A percentile compares a stretch with the other conserved stretches of the same genome.
These are phyloP conservation scores for Tiliacea aurago DNA, from an alignment of 2,888 invertebrate species.

Conservation along the genomic window DNA sequence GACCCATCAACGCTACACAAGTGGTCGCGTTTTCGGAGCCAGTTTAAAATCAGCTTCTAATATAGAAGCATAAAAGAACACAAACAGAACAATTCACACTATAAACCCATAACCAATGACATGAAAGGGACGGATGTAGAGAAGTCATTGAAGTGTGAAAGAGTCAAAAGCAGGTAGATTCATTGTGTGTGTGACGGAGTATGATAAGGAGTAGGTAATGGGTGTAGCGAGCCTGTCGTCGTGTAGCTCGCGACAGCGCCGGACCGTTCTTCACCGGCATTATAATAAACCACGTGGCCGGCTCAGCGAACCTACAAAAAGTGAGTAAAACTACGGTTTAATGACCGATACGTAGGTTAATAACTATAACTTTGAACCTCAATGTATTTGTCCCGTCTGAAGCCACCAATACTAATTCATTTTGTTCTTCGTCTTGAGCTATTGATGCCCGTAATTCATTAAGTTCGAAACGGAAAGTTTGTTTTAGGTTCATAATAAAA, in stretches of 20 bases:
- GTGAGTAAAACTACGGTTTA: slow-evolving; percentile 77
- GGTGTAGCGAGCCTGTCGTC: slow-evolving; percentile 82
- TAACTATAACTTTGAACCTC: slow-evolving; percentile 38
- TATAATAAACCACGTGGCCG: slow-evolving; percentile 84
- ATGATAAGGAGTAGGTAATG: slow-evolving; percentile 71
- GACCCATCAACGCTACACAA: slow-evolving; percentile 15
- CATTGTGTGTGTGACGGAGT: slow-evolving; percentile 66
- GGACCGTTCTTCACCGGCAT: slow-evolving; percentile 75
- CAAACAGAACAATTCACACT: slow-evolving; percentile 56
- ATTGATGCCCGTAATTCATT: slow-evolving; percentile 7
- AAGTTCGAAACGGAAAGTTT: slow-evolving; percentile 24
- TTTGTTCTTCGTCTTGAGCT: slow-evolving; percentile 10
- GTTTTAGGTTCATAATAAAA: slow-evolving; percentile 22
- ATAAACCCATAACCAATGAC: slow-evolving; percentile 60
- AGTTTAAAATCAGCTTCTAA: slow-evolving; percentile 39
- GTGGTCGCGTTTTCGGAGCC: slow-evolving; percentile 33
- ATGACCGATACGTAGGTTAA: slow-evolving; percentile 54
- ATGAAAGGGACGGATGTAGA: slow-evolving; percentile 63
- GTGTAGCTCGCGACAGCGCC: slow-evolving; percentile 82
- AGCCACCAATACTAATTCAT: slow-evolving; percentile 11
- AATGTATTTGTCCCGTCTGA: slow-evolving; percentile 3
- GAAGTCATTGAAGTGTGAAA: slow-evolving; percentile 57
- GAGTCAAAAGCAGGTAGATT: slow-evolving; percentile 64
- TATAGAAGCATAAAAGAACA: slow-evolving; percentile 37
- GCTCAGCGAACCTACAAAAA: slow-evolving; percentile 77